phyloP scores from a whole-genome alignment of 2,888 invertebrate species.

The Lamellibrachia satsuma region DNA sequence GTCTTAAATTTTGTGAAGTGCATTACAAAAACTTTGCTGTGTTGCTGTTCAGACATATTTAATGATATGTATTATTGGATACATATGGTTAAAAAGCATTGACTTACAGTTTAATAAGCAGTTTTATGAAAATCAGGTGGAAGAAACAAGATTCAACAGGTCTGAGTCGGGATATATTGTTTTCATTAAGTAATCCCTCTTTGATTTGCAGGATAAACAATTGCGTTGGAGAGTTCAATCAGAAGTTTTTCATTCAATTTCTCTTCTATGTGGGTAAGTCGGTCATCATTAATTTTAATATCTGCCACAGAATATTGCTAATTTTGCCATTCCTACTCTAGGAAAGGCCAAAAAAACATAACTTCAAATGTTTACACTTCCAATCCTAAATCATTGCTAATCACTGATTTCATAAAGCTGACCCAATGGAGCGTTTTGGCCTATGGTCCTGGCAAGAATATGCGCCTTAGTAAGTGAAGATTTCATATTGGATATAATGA shows the following conservation, averaged over 20 bases:
- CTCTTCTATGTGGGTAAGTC: conserved; percentile 79
- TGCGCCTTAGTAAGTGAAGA: not conserved
- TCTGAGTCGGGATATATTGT: not conserved
- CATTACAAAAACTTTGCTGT: no score
- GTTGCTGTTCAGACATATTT: no score
- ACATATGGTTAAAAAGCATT: no score
- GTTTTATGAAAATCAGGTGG: no score
- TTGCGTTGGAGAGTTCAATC: conserved; percentile 65
- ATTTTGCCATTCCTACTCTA: not conserved
- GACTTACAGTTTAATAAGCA: no score
- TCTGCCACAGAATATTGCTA: not conserved
- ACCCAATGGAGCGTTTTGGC: not conserved
- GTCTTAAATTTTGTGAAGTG: no score
- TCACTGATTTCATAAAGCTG: not conserved
- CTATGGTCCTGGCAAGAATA: not conserved
- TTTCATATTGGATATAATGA: not conserved
- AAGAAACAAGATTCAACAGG: no score
- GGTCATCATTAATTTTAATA: conserved; percentile 57
- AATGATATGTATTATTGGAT: no score
- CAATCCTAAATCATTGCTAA: not conserved
- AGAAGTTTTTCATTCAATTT: conserved; percentile 61
- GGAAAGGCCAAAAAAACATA: not conserved
- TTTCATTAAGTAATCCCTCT: not conserved
- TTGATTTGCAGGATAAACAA: conserved; percentile 64
- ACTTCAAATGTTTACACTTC: not conserved